A percentile compares a stretch with the other conserved stretches of the same genome.
phyloP scores from a whole-genome alignment of 2,113 vertebrate species.

The Gallinago jamesoni region DNA sequence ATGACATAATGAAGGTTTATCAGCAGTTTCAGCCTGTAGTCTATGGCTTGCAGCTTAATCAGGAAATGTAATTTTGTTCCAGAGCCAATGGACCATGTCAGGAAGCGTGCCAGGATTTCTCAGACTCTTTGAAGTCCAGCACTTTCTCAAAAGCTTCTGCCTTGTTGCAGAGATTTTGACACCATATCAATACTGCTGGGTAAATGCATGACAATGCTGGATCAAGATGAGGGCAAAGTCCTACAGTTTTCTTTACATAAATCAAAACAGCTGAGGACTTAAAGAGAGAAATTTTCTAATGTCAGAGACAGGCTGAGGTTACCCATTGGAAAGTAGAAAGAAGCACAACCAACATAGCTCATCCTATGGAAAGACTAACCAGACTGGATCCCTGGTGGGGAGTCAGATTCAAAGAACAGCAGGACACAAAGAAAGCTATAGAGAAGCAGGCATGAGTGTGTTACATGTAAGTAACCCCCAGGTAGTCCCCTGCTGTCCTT shows the following conservation, averaged over 20 bases:
- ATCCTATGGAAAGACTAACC: background rate
- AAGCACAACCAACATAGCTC: background rate
- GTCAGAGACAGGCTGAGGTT: background rate
- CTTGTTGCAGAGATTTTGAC: background rate
- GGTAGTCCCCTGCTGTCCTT: background rate
- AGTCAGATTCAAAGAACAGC: background rate
- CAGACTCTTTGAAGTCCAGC: background rate
- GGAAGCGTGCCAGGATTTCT: background rate
- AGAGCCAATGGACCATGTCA: background rate
- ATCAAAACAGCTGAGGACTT: background rate
- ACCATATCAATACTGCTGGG: background rate
- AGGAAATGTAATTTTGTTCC: background rate
- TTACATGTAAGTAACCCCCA: background rate
- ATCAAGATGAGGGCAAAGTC: background rate
- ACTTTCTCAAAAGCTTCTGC: background rate
- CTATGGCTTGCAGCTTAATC: background rate
- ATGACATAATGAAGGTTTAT: background rate
- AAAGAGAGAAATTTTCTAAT: background rate
- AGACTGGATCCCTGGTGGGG: background rate
- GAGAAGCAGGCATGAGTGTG: accelerated
- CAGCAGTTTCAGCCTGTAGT: background rate
- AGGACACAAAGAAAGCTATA: background rate
- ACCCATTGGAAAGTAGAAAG: background rate
- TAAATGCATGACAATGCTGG: background rate
- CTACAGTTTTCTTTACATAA: background rate